Evolutionary conservation across 2,797 vertebrate species (phyloP), one percentile per base, ranked within the genome.

Genomic region (Ceyx erithaca): DNA sequence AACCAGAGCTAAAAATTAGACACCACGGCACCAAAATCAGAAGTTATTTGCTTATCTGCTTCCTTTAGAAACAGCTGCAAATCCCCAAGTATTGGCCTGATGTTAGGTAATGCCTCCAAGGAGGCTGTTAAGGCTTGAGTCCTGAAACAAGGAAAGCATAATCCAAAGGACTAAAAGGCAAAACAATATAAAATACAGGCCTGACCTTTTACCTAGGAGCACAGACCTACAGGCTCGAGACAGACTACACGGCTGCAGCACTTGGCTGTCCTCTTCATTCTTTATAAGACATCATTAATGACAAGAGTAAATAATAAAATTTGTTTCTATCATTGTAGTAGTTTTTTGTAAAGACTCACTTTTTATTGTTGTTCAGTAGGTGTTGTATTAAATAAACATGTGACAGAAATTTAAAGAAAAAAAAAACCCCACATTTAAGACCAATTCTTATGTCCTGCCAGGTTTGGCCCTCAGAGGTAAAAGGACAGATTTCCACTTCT

Each of bases 31-130:
- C 76, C 81, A 86, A 43, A 89, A 80, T 20, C 43, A 85, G 49
- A 70, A 71, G 46, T 68, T 62, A 70, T 79, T 92, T 84, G 61
- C 73, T 84, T 63, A 21, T 64, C 40, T 8, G 33, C 12, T 66
- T 73, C 63, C 79, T 46, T 91, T 55, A 87, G 83, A 92, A 88
- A 91, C 30, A 92, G 82, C 75, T 89, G 59, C 84, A 75, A 82
- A 48, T 69, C 68, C 62, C 43, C 0, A n/a, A 77, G 54, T 52
- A 30, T 33, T 73, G 61, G 37, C 78, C 59, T 64, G 55, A 64
- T 80, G 41, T 67, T 66, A 77, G 49, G 45, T 64, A 84, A 71
- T 57, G 63, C n/a, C 43, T 87, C 89, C 48, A 35, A 79, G 86
- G 81, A 58, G 69, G 48, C 66, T 59, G 69, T 26, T 72, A 48